A percentile compares a stretch with the other conserved stretches of the same genome.
phyloP scores from a whole-genome alignment of 2,797 vertebrate species.

The Enteromius anoplus region DNA sequence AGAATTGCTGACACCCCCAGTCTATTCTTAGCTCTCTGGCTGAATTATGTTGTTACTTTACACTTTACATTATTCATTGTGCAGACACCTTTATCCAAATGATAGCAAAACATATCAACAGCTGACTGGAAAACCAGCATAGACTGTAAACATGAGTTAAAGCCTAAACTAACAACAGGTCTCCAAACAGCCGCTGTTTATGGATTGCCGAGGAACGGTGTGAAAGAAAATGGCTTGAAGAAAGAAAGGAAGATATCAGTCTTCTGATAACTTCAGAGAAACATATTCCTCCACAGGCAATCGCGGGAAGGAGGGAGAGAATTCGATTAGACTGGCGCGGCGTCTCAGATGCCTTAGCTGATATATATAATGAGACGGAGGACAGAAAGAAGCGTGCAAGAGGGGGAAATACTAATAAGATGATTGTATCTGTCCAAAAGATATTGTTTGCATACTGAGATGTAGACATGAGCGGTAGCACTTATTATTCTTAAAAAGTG shows the following conservation, averaged over 20 bases:
- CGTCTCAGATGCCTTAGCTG: conserved; percentile 26
- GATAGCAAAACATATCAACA: conserved; percentile 56
- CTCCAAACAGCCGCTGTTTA: conserved; percentile 6
- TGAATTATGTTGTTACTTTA: neutral
- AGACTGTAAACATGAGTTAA: conserved; percentile 39
- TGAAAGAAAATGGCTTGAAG: neutral
- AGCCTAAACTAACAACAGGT: conserved; percentile 29
- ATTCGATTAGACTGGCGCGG: conserved; percentile 42
- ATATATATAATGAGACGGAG: neutral
- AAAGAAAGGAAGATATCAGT: conserved; percentile 17
- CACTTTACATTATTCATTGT: neutral
- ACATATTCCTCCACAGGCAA: conserved; percentile 31
- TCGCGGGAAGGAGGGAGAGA: conserved; percentile 27
- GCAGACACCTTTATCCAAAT: neutral
- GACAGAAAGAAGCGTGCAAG: neutral
- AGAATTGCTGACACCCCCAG: neutral
- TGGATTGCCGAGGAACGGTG: neutral
- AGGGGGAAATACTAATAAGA: neutral
- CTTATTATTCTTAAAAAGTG: neutral
- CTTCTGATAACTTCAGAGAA: conserved; percentile 16
- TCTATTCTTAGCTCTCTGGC: neutral
- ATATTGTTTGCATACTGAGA: neutral
- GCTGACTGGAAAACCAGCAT: conserved; percentile 62
- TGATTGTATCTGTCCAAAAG: conserved; percentile 8
- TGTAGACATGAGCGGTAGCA: neutral